Evolutionary conservation across 1,140 invertebrate species (phyloP), one percentile per base, ranked within the genome.

Genomic region (Bombus breviceps): DNA sequence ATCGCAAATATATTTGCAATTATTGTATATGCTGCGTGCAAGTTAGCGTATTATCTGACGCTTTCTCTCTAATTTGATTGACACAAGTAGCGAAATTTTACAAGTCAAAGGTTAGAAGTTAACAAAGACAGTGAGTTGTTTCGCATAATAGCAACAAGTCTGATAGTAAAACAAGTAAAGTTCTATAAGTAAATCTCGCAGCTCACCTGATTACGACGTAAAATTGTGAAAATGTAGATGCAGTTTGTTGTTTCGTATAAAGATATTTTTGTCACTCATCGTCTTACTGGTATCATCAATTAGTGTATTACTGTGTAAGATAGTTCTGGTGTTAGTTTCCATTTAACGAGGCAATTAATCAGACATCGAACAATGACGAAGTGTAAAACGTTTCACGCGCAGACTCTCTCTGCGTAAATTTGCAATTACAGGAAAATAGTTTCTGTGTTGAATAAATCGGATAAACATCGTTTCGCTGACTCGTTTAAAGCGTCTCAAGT

Each of bases 371-470:
- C 18, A 22, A 22, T 5, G 9, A 62, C 12, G 1, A n/a, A 62
- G 28, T 4, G 59, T 62, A n/a, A n/a, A 62, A 53, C 47, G 47
- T 53, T 0, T 22, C 47, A 2, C 47, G 59, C 0, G 59, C 59
- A n/a, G 59, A 5, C 28, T n/a, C 8, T 34, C 8, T 81, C 34
- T 34, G 69, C 13, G 37, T 32, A 41, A 53, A 68, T 6, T 32
- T 22, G n/a, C 47, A 62, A 59, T n/a, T 47, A 73, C 25, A 62
- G 41, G 47, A 18, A 43, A 43, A 37, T 73, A 53, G 10, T 32
- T 34, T 25, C n/a, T 25, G 53, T 39, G 10, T n/a, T 18, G 57
- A 62, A 34, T 73, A 71, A 73, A 81, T 81, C 69, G 59, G 80
- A 74, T 34, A 25, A 74, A 9, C 53, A 43, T n/a, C 69, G 80